These are phyloP conservation scores for Arbacia lixula DNA, from an alignment of 53 echinoderm and acorn worm species.

Conservation along the genomic window DNA sequence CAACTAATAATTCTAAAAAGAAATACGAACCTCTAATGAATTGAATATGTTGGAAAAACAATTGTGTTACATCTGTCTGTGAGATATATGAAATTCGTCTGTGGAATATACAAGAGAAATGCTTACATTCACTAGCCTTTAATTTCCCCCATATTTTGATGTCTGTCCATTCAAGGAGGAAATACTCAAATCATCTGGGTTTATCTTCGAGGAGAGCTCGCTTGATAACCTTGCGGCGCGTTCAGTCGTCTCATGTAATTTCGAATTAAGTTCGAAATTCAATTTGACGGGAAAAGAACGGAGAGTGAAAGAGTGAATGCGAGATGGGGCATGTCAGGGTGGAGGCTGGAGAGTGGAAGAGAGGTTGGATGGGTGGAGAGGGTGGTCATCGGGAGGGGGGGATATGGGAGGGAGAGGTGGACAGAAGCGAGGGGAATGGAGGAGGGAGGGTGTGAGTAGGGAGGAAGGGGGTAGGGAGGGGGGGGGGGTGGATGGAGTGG, in stretches of 20 bases:
- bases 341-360: background rate
- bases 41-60: too few relatives aligned
- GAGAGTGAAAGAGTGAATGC: background rate
- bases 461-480: background rate
- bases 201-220: too few relatives aligned
- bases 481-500: background rate
- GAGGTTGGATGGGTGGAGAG: background rate
- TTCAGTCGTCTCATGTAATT: conserved; percentile 6
- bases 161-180: too few relatives aligned
- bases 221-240: too few relatives aligned
- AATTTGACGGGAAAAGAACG: background rate
- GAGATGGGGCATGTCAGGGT: background rate
- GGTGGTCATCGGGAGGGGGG: background rate
- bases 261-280: conserved; percentile 14
- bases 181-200: too few relatives aligned
- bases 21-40: too few relatives aligned
- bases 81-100: too few relatives aligned
- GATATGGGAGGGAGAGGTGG: background rate
- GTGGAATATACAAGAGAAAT: too few relatives aligned
- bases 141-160: too few relatives aligned
- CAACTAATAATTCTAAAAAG: too few relatives aligned
- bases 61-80: too few relatives aligned
- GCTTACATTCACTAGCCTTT: too few relatives aligned
- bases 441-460: background rate
- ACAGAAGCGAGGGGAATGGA: background rate